These are phyloP conservation scores for Stomatorhinus walkeri DNA, from an alignment of 2,797 vertebrate genomes.

Conservation along the genomic window DNA sequence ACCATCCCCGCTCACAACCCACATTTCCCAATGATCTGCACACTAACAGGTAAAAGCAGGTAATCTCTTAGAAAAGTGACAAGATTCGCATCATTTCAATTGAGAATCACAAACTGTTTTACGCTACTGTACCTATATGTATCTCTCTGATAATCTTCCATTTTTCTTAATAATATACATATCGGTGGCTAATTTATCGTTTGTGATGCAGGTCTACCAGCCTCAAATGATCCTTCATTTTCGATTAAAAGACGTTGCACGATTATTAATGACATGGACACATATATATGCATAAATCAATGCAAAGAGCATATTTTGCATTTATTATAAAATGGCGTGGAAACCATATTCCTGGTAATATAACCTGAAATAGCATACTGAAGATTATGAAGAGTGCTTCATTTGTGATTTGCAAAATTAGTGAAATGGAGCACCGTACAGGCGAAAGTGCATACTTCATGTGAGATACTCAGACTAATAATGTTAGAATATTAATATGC, in stretches of 20 bases:
- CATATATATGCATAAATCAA: not conserved
- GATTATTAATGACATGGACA: not conserved
- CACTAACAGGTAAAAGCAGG: constrained; percentile 63
- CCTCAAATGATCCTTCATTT: not conserved
- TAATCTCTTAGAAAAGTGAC: constrained; percentile 65
- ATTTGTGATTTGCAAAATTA: constrained; percentile 16
- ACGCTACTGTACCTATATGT: constrained; percentile 70
- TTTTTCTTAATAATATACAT: not conserved
- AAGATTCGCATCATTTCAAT: not conserved
- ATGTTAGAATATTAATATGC: constrained; percentile 10
- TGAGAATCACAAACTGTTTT: not conserved
- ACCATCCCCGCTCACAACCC: constrained; percentile 67
- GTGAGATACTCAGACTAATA: constrained; percentile 16
- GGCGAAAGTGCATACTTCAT: constrained; percentile 2
- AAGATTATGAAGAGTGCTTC: constrained; percentile 19
- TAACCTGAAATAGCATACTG: not conserved
- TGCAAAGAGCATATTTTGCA: not conserved
- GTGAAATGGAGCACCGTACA: constrained; percentile 1
- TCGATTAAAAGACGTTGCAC: not conserved
- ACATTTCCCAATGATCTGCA: constrained; percentile 73
- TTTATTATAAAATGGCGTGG: constrained; percentile 15
- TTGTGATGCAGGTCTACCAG: not conserved
- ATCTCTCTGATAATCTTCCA: constrained; percentile 36
- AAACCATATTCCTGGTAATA: constrained; percentile 3
- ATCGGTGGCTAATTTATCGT: not conserved